Evolutionary conservation across 2,113 vertebrate species (phyloP), one percentile per base, ranked within the genome.

Genomic region (Otis tarda): DNA sequence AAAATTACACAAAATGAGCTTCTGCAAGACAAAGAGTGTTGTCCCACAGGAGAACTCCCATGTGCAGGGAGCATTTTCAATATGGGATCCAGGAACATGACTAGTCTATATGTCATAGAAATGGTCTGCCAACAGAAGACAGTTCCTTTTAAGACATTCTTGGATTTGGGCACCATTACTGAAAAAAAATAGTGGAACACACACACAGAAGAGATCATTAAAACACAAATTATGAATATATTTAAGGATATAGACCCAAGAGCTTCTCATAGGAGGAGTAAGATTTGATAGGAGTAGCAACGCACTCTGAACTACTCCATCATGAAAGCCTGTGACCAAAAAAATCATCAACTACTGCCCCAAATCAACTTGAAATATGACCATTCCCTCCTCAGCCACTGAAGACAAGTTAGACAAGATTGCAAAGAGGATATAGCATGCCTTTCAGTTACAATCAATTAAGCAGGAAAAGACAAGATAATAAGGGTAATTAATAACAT

Each of bases 391-490:
- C 9, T 20, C 45, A 80, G 10, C 16, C 25, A 12, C 50, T 21
- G 20, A n/a, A 19, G 71, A 77, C 4, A 27, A 83, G 59, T 30
- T 76, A 52, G 41, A 68, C 43, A 78, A 70, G 37, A 39, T 5
- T 22, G 33, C 14, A 50, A 70, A 14, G 1, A 65, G 31, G 23
- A 47, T 47, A 33, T 2, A 61, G 10, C 6, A 55, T 12, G 41
- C 69, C 55, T 83, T 90, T 57, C 65, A 73, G 65, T 82, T 80
- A 67, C 57, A 88, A 92, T 63, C 74, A 94, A 89, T 93, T 77
- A 80, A 94, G 22, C 81, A 60, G 71, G 41, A 85, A 68, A 77
- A 83, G 80, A 94, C 88, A 93, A 94, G 90, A 89, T 91, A 95
- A 93, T 94, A 60, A 86, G 77, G 23, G 39, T 86, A 95, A 95